Conservation (phyloP, 2,888 invertebrate genomes). For the Drosophila sordidula region DNA sequence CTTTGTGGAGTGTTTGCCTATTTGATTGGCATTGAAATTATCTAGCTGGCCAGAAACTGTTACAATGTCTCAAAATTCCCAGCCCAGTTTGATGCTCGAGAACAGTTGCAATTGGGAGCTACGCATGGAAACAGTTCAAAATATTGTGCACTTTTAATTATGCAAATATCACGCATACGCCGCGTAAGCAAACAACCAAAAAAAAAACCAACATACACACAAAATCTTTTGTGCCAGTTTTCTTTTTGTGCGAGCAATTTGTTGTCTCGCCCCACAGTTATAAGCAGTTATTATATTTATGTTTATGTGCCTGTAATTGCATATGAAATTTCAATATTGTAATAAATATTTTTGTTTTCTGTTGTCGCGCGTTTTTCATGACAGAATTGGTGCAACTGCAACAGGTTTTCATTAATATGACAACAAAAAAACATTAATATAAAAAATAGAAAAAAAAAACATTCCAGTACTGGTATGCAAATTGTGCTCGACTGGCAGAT, state of each 20-base stretch:
- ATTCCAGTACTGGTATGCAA: neutral
- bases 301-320: constrained; percentile 68
- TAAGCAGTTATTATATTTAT: constrained; percentile 59
- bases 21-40: constrained; percentile 59
- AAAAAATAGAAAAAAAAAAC: constrained; percentile 10
- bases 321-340: constrained; percentile 67
- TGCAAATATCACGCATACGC: constrained; percentile 63
- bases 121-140: constrained; percentile 29
- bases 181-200: constrained; percentile 39
- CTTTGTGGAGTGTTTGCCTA: constrained; percentile 19
- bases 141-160: constrained; percentile 18
- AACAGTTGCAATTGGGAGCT: constrained; percentile 60
- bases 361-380: constrained; percentile 58
- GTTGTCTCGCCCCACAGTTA: constrained; percentile 32
- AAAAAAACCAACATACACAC: constrained; percentile 3
- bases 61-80: constrained; percentile 60
- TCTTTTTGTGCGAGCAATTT: constrained; percentile 33
- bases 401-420: constrained; percentile 57
- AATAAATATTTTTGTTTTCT: constrained; percentile 69
- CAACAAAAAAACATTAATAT: constrained; percentile 10
- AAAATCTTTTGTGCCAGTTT: constrained; percentile 36
- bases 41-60: constrained; percentile 50
- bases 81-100: constrained; percentile 9
- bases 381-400: constrained; percentile 75
- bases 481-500: constrained; percentile 15